Conservation (phyloP, 2,797 vertebrate genomes). For the Erpetoichthys calabaricus region DNA sequence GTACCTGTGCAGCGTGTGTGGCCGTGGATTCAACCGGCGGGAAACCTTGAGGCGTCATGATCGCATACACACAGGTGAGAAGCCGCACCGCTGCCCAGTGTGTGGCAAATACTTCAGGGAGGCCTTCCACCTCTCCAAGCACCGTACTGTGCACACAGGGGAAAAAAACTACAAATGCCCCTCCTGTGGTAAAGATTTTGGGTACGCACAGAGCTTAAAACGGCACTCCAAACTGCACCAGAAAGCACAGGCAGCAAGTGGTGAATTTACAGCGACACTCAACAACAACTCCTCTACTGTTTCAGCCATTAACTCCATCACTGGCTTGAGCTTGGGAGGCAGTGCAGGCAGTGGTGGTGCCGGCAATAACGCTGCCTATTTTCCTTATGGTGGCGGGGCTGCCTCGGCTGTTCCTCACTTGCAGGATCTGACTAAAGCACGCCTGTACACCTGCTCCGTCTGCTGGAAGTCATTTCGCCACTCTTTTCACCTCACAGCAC, state of each 20-base stretch:
- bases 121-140: conserved; percentile 88
- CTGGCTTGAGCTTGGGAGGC: conserved; percentile 61
- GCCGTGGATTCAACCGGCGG: conserved; percentile 76
- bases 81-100: conserved; percentile 80
- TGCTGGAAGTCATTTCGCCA: conserved; percentile 89
- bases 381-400: neutral
- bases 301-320: conserved; percentile 48
- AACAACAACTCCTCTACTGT: conserved; percentile 51
- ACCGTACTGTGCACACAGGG: conserved; percentile 85
- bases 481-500: conserved; percentile 72
- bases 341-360: conserved; percentile 41
- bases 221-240: conserved; percentile 84
- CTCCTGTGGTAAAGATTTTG: conserved; percentile 84
- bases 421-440: conserved; percentile 19
- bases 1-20: conserved; percentile 69
- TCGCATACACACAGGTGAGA: conserved; percentile 84
- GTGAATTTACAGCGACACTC: conserved; percentile 49
- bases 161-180: conserved; percentile 88
- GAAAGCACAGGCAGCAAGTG: conserved; percentile 48
- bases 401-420: conserved; percentile 38
- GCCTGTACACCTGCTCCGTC: conserved; percentile 73
- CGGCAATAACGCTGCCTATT: conserved; percentile 10
- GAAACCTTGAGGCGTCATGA: conserved; percentile 82
- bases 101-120: conserved; percentile 89
- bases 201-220: conserved; percentile 86